A percentile compares a stretch with the other conserved stretches of the same genome.
phyloP scores from a whole-genome alignment of 2,113 vertebrate species.

The Tragelaphus buxtoni region DNA sequence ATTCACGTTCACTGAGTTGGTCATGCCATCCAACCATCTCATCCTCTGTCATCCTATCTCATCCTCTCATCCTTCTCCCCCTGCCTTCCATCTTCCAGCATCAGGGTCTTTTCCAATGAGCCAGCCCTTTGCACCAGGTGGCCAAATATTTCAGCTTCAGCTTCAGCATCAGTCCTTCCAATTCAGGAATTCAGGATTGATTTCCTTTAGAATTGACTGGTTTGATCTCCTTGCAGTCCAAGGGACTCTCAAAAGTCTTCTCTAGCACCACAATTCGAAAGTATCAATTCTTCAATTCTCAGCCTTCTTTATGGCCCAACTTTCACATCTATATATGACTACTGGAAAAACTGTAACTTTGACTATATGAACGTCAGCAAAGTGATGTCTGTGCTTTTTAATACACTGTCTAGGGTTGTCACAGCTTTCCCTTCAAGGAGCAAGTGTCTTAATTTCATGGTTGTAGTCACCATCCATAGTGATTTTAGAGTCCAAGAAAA shows the following conservation, averaged over 20 bases:
- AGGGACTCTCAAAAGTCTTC: not conserved
- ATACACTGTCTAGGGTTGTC: not conserved
- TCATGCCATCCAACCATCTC: not conserved
- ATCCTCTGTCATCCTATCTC: not conserved
- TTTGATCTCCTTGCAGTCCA: not conserved
- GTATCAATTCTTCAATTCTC: not conserved
- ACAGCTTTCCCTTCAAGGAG: not conserved
- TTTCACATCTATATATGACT: not conserved
- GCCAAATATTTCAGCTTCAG: not conserved
- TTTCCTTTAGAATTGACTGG: not conserved
- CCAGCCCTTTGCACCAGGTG: not conserved
- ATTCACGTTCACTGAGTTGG: not conserved
- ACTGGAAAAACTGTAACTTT: not conserved
- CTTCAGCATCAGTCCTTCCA: not conserved
- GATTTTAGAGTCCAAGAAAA: not conserved
- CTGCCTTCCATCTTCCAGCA: not conserved
- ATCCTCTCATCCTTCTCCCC: not conserved
- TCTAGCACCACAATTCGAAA: not conserved
- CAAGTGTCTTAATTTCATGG: not conserved
- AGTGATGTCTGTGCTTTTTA: not conserved
- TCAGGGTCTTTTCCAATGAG: not conserved
- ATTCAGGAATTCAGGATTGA: not conserved
- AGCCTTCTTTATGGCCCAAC: not conserved
- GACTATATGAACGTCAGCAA: not conserved
- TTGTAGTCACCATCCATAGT: not conserved